Evolutionary conservation across 2,888 invertebrate species (phyloP), one percentile per base, ranked within the genome.

Genomic region (Tyria jacobaeae): DNA sequence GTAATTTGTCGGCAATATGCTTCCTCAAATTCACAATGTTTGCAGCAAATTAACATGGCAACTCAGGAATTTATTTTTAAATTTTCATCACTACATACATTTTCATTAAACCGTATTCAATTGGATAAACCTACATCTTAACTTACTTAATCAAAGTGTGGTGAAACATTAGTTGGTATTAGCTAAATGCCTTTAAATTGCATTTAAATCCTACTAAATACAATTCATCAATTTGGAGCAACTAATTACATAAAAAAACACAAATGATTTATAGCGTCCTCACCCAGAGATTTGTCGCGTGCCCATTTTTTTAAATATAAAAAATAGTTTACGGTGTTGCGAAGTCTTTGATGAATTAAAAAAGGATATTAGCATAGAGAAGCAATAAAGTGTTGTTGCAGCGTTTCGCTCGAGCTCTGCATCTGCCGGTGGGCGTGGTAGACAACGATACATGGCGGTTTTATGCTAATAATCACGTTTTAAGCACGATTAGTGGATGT

Each of bases 381-480:
- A 84, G 72, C 76, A 79, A 84, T 88, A 87, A 86, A 80, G 82
- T 27, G 44, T 39, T 57, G 41, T 51, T 55, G 53, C 31, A 25
- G 47, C 59, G 61, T 53, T 75, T 66, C 73, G 72, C 76, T 66
- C 67, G 76, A 80, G 80, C 76, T 72, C n/a, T 84, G 81, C 90
- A 90, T 90, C 87, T 92, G 91, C 81, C 86, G 68, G 82, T 89
- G 87, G 90, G 90, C 91, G 91, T 84, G 80, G 73, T 67, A 60
- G 15, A 49, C 63, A 61, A 75, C 80, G 83, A 89, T 84, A 80
- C 83, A 88, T 89, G 85, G 73, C 70, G 72, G 75, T 85, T 90
- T 87, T 91, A 92, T 92, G 92, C 84, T 84, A 92, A 92, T 92
- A 64, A 68, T 73, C 62, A 61, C 73, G 68, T 71, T 82, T 80